Evolutionary conservation across 2,797 vertebrate genomes (phyloP), one percentile per base, ranked within the genome.

Genomic region (Coracias cyanogaster): DNA sequence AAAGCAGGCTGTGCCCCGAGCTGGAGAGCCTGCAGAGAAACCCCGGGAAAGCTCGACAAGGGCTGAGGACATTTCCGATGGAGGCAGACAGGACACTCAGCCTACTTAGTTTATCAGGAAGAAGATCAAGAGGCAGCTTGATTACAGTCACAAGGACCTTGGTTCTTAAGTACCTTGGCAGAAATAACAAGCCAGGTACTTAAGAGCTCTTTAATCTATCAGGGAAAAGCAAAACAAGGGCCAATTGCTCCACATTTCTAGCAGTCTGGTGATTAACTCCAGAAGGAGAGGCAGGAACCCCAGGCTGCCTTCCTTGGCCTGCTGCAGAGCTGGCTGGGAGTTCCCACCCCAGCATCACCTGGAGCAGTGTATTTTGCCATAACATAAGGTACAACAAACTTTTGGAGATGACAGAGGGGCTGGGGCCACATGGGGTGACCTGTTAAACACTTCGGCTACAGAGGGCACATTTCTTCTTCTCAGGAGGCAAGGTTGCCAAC

Each of bases 401-500:
- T 67, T 4, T 25, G 5, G 41, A 28, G 25, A 28, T 24, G 21
- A 21, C 45, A 79, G 52, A 78, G 57, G 31, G 17, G 8, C 39
- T 71, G 37, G 10, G 18, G 17, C 29, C 62, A 52, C 12, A 5
- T 2, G n/a, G 16, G 5, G 14, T 82, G 19, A 41, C 15, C 21
- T 15, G 10, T 60, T 39, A 90, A 93, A 93, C n/a, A 13, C 84
- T 51, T 93, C 6, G 26, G 41, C 62, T 87, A 52, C 94, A 95
- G 57, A 65, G 88, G 96, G 97, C 96, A 97, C 98, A 98, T 18
- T 19, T 54, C 97, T 97, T 98, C 97, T 98, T 41, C 98, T 98
- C 89, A 33, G 98, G 91, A 98, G 97, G 98, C 97, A 96, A 98
- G 98, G 97, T 98, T 97, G 95, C 97, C 97, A 98, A 97, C 13